Conservation (phyloP, 2,888 invertebrate genomes). For the Agrotis segetum region DNA sequence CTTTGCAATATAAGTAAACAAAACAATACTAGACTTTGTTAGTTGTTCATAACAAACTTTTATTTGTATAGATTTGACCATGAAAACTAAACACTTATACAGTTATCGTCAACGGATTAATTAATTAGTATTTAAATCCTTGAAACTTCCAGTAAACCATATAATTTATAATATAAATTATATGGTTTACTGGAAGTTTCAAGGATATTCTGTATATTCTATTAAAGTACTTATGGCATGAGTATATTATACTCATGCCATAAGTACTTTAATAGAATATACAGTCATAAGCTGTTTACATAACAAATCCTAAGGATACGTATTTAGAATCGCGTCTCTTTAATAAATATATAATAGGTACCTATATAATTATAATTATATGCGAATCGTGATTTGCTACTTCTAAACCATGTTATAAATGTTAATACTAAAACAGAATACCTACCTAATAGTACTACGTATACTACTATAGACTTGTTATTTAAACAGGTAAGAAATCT, state of each 20-base stretch:
- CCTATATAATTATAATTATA: too few relatives aligned
- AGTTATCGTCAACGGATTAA: constrained; percentile 5
- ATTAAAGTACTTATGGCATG: too few relatives aligned
- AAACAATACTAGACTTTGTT: background rate
- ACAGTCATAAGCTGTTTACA: background rate
- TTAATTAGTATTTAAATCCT: constrained; percentile 21
- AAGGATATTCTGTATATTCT: too few relatives aligned
- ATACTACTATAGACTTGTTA: background rate
- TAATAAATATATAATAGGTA: too few relatives aligned
- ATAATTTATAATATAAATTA: too few relatives aligned
- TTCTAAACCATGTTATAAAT: background rate
- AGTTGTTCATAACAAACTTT: constrained; percentile 16
- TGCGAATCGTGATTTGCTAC: background rate
- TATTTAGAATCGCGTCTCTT: background rate
- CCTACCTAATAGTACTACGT: too few relatives aligned
- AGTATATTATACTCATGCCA: background rate
- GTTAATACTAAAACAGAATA: too few relatives aligned
- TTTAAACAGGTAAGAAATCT: background rate
- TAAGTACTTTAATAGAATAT: constrained; percentile 7
- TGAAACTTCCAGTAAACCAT: constrained; percentile 15
- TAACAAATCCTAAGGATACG: background rate
- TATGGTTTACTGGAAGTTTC: too few relatives aligned
- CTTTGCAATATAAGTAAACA: constrained; percentile 7
- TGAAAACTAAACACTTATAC: constrained; percentile 8
- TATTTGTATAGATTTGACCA: constrained; percentile 21